Percentiles rank a stretch among this genome's conserved stretches.
Evolutionary conservation across 1,140 invertebrate genomes (phyloP).

Genomic region (Drosophila repletoides): DNA sequence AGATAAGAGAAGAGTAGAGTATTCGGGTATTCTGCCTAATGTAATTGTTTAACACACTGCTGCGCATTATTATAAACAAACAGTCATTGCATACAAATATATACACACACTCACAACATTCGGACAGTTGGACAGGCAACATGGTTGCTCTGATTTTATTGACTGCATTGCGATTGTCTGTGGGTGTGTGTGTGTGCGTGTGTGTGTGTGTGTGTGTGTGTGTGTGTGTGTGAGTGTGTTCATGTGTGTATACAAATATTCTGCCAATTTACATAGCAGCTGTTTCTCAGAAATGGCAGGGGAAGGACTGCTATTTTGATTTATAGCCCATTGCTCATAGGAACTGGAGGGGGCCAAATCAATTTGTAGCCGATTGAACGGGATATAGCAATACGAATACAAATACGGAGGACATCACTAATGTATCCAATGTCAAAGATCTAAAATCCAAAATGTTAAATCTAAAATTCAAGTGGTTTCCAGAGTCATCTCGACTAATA

Average conservation of each 20-base stretch:
- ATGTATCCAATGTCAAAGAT: neutral
- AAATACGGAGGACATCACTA: too few relatives aligned
- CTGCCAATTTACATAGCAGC: conserved; percentile 36
- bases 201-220: neutral
- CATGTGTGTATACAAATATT: conserved; percentile 9
- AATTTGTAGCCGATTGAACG: conserved; percentile 33
- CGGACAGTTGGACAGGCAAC: conserved; percentile 33
- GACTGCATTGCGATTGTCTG: conserved; percentile 52
- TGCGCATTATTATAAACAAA: conserved; percentile 77
- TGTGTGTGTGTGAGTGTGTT: neutral
- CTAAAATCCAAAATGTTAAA: conserved; percentile 13
- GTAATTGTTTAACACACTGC: conserved; percentile 76
- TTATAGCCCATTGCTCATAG: conserved; percentile 19
- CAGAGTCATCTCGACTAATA: conserved; percentile 11
- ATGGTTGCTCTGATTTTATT: conserved; percentile 68
- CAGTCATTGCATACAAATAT: conserved; percentile 21
- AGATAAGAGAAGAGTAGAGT: too few relatives aligned
- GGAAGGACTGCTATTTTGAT: conserved; percentile 34
- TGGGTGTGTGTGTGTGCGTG: neutral
- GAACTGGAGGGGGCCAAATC: conserved; percentile 20
- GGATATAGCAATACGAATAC: too few relatives aligned
- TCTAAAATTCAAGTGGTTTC: conserved; percentile 33
- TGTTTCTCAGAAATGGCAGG: neutral
- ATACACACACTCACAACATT: neutral
- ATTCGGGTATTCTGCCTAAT: conserved; percentile 57